Base-by-base conservation (phyloP, 1,140 invertebrate genomes). In the Lithobius niger region DNA sequence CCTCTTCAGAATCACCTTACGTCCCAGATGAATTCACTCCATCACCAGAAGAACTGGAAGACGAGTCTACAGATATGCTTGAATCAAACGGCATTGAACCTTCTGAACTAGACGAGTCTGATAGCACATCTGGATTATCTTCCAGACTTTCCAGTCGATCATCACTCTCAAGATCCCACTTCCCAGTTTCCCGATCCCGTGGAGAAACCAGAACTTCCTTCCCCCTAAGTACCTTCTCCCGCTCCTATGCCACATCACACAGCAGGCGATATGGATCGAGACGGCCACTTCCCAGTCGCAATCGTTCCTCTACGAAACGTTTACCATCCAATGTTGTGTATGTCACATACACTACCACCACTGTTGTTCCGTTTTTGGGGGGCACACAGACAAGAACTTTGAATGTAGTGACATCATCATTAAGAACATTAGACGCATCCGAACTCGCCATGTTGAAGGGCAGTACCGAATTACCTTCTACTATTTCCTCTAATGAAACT, bases 311-410 rank as follows among this genome's bases (percentile, higher is more conserved):
- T 15, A 21, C 15, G 13, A 47, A 47, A 47, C 3, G 13, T 2
- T 42, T 57, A 13, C 58, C 62, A 1, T 61, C 62, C 13, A 63
- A 63, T 22, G 60, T 65, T 2, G 58, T 66, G 2, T 66, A 59
- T 40, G 61, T 61, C 16, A 64, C 61, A 18, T 67, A 59, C 49
- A 60, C 62, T 36, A 67, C 63, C 10, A 64, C 61, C 10, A 65
- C 62, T 0, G 55, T 60, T 2, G 54, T 67, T 18, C 62, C 64
- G 15, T 61, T 67, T 28, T 58, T 66, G 42, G 64, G 64, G 43
- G 65, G 63, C 1, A 58, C 62, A 25, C 59, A 57, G 13, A 58
- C 53, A 6, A 54, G 66, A 2, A 66, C 61, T 10, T 49, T 67
- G 15, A 62, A 63, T 31, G 53, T 67, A 10, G 44, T 64, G 6